Percentiles rank a stretch among this genome's conserved stretches.
phyloP scores from a whole-genome alignment of 2,113 vertebrate genomes.

The Hippopotamus amphibius region DNA sequence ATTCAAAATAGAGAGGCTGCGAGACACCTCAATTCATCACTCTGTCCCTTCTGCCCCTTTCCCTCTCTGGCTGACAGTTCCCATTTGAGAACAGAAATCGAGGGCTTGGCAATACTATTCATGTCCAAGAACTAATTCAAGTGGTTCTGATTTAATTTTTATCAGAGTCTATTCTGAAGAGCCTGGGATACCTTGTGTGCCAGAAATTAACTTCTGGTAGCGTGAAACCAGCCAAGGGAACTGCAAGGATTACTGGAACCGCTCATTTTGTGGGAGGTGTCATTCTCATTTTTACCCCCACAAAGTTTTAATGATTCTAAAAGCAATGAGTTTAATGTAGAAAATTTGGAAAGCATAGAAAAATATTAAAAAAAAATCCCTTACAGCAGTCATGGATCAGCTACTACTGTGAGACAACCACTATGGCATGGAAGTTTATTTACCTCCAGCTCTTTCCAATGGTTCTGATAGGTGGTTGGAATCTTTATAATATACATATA shows the following conservation, averaged over 20 bases:
- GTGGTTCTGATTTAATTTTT: constrained; percentile 76
- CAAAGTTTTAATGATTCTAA: constrained; percentile 34
- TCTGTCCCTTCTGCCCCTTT: constrained; percentile 20
- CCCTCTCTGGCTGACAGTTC: constrained; percentile 71
- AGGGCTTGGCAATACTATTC: constrained; percentile 61
- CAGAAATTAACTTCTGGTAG: constrained; percentile 65
- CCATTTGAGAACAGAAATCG: constrained; percentile 20
- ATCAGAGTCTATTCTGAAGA: constrained; percentile 69
- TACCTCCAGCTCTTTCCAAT: not conserved
- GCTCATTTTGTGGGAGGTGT: not conserved
- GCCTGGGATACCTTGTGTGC: not conserved
- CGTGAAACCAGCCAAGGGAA: not conserved
- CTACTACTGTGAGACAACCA: not conserved
- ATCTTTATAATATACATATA: not conserved
- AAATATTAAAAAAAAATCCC: constrained; percentile 17
- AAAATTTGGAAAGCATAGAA: constrained; percentile 14
- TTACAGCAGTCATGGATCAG: not conserved
- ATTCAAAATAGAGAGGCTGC: constrained; percentile 40
- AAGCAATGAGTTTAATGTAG: not conserved
- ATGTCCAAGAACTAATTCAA: constrained; percentile 66
- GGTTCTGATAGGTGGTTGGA: not conserved
- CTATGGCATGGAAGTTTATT: not conserved
- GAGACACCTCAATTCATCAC: constrained; percentile 73
- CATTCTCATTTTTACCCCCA: not conserved
- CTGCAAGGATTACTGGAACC: not conserved